A percentile compares a stretch with the other conserved stretches of the same genome.
Evolutionary conservation across 1,140 invertebrate genomes (phyloP).

Genomic region (Cheumatopsyche charites): DNA sequence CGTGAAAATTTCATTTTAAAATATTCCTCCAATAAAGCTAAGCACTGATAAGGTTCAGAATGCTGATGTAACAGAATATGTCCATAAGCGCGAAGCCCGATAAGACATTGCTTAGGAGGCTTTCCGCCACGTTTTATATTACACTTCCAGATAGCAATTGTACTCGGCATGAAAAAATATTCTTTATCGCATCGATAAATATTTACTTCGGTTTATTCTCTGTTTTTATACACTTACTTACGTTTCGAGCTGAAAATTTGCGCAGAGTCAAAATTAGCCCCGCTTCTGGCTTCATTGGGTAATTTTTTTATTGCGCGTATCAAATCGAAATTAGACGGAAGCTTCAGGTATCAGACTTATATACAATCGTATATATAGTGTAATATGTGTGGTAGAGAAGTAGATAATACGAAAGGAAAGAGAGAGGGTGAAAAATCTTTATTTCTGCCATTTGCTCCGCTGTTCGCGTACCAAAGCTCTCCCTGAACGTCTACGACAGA

Average conservation of each 20-base stretch:
- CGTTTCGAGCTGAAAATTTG: too few relatives aligned
- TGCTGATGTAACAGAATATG: conserved; percentile 42
- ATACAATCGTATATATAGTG: too few relatives aligned
- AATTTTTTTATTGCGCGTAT: conserved; percentile 24
- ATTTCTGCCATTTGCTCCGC: conserved; percentile 35
- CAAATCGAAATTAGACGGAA: conserved; percentile 26
- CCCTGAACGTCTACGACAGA: conserved; percentile 11
- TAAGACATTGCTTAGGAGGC: conserved; percentile 38
- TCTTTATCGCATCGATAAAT: not conserved
- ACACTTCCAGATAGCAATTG: not conserved
- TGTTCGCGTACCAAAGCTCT: conserved; percentile 28
- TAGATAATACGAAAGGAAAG: conserved; percentile 25
- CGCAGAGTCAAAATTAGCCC: not conserved
- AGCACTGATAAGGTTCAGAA: conserved; percentile 45
- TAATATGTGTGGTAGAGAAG: conserved; percentile 25
- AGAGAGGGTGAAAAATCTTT: conserved; percentile 42
- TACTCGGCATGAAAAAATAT: not conserved
- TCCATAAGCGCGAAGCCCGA: conserved; percentile 38
- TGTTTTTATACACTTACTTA: too few relatives aligned
- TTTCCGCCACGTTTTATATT: conserved; percentile 29
- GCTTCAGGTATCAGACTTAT: conserved; percentile 20
- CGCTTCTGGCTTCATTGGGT: not conserved
- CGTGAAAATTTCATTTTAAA: conserved; percentile 48
- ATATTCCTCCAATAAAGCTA: conserved; percentile 47
- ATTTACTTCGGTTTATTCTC: too few relatives aligned